Base-by-base conservation (phyloP, 2,797 vertebrate genomes). In the Tapirus indicus region DNA sequence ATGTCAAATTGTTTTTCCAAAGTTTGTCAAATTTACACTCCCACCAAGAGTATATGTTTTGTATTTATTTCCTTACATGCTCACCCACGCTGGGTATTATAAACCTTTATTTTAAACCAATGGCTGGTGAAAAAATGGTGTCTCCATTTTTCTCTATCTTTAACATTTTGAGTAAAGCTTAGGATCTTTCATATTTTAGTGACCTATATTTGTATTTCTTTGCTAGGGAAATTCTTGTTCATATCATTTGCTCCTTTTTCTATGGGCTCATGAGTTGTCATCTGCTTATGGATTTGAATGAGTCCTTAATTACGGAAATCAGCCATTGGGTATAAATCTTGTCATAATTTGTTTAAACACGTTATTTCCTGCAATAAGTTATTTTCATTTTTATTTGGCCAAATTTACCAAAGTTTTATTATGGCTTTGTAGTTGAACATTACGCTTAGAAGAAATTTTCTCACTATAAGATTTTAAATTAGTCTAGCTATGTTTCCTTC, bases 401-500 rank as follows among this genome's bases (percentile, higher is more conserved):
- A 83, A 93, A 78, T 88, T 91, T 52, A 54, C 47, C 93, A 52
- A 95, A 3, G 25, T 66, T 93, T 92, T 79, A 87, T 80, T 86
- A 83, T 72, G 84, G 25, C 74, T 89, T 35, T 60, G 54, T 86
- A 41, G 23, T 58, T 80, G 62, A 69, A 83, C 29, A 60, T 90
- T 27, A 75, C 71, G 27, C 84, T 77, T 35, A 49, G 52, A 86
- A 97, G 54, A 17, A 20, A 54, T 84, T 27, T 93, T 83, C 64
- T 82, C 80, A 84, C 88, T 25, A 2, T 0, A 84, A 66, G 71
- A 93, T 77, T 95, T 86, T 56, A 86, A 95, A 93, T 96, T 88
- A 89, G 86, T 88, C 91, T 49, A 60, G 29, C 25, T 12, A 16
- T 66, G 64, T 82, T 93, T 87, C 75, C 74, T 86, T 27, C 88